A percentile compares a stretch with the other conserved stretches of the same genome.
These are phyloP conservation scores for Apostichopus parvimensis DNA, from an alignment of 35 echinoderm and acorn worm species.

Conservation along the genomic window DNA sequence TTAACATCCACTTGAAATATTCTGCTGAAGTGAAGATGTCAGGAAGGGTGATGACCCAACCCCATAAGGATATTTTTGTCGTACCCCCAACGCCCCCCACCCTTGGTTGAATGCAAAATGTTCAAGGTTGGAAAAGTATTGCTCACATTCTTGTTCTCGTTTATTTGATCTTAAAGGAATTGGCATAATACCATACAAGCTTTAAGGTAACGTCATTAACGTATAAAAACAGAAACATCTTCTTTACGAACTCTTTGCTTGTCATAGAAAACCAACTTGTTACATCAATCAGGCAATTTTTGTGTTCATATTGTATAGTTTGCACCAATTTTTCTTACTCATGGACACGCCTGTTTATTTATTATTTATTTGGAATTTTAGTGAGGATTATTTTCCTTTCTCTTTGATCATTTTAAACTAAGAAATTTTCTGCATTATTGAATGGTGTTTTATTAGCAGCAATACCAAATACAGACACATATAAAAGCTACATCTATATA, in stretches of 20 bases:
- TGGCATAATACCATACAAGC: slow-evolving; percentile 13
- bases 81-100: too few species aligned
- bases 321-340: background rate
- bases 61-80: too few species aligned
- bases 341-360: background rate
- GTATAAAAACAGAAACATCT: background rate
- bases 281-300: background rate
- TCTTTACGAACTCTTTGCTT: background rate
- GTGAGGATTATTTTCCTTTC: too few species aligned
- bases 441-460: too few species aligned
- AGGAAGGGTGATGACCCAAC: too few species aligned
- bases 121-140: background rate
- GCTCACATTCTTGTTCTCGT: background rate
- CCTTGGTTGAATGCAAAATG: background rate
- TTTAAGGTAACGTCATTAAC: background rate
- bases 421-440: too few species aligned
- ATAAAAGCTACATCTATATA: too few species aligned
- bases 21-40: too few species aligned
- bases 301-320: background rate
- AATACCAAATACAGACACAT: too few species aligned
- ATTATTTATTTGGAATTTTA: too few species aligned
- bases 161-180: slow-evolving; percentile 23
- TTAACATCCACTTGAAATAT: too few species aligned
- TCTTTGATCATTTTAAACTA: too few species aligned
- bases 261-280: background rate